A percentile compares a stretch with the other conserved stretches of the same genome.
Evolutionary conservation across 2,797 vertebrate genomes (phyloP).

Genomic region (Aselliscus stoliczkanus): DNA sequence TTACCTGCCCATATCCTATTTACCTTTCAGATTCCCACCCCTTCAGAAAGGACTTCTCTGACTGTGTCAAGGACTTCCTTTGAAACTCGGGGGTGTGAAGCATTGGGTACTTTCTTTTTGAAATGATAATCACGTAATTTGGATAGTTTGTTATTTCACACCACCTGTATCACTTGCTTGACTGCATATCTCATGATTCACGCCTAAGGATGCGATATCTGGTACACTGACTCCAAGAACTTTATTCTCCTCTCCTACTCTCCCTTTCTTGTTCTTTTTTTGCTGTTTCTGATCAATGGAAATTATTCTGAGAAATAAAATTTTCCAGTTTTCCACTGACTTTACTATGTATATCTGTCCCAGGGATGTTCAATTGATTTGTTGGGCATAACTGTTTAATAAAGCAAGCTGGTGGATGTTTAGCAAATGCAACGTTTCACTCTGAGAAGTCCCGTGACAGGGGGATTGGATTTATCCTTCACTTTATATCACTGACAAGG

Average conservation of each 20-base stretch:
- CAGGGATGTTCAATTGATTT: not conserved
- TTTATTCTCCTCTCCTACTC: not conserved
- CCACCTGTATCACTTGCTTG: not conserved
- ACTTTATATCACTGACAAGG: not conserved
- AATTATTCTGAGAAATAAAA: not conserved
- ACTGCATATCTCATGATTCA: not conserved
- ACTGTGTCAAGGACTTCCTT: not conserved
- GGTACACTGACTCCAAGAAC: not conserved
- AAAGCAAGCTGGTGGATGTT: slow-evolving; percentile 9
- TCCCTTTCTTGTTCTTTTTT: not conserved
- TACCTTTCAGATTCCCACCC: not conserved
- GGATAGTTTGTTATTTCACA: not conserved
- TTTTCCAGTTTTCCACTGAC: not conserved
- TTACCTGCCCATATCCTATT: not conserved
- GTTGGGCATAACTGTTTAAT: not conserved
- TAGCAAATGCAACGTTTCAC: not conserved
- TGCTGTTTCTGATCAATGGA: not conserved
- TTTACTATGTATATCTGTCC: not conserved
- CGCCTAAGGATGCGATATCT: not conserved
- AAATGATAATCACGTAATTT: not conserved
- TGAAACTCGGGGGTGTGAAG: not conserved
- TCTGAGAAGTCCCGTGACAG: not conserved
- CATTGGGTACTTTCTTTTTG: not conserved
- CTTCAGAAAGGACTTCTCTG: not conserved
- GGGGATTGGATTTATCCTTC: slow-evolving; percentile 4